Evolutionary conservation across 2,888 invertebrate genomes (phyloP), one percentile per base, ranked within the genome.

Genomic region (Ariolimax columbianus): DNA sequence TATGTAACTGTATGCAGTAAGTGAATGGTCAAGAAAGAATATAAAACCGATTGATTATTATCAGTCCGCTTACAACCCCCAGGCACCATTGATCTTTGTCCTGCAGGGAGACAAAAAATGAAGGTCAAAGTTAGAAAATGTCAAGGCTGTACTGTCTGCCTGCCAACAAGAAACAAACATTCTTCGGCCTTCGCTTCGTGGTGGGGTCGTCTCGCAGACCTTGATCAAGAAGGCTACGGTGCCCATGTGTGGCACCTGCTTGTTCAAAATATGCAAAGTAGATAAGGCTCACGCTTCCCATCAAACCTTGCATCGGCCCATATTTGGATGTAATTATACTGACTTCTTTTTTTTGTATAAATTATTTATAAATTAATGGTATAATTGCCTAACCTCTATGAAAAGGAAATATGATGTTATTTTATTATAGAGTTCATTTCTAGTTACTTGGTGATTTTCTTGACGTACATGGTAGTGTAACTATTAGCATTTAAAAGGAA

Each of bases 241-340:
- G 79, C n/a, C 79, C 68, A 66, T 68, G 79, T 68, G 68, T 80
- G 79, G 79, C 79, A 80, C 79, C 79, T 80, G 79, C 68, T 38
- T 30, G 11, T 63, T 75, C 7, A 23, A 59, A 77, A 68, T 68
- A 80, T 80, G 79, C 79, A 80, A 80, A 80, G 66, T n/a, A 68
- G 68, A 47, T 43, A 7, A 38, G 19, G 70, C 72, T 23, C 72
- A 7, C 40, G 23, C 72, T 72, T 38, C 40, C 72, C 40, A 40
- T 40, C 40, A 9, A 30, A 43, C 40, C 68, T 30, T 68, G 68
- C 66, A 43, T 40, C 40, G 23, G 43, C 30, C 72, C 72, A 40
- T 72, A 26, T 40, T 40, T 72, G 72, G 40, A 72, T 40, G 26
- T 4, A 26, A 14, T n/a, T n/a, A n/a, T n/a, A n/a, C n/a, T n/a